A percentile compares a stretch with the other conserved stretches of the same genome.
Evolutionary conservation across 2,113 vertebrate species (phyloP).

Genomic region (Rhodinocichla rosea): DNA sequence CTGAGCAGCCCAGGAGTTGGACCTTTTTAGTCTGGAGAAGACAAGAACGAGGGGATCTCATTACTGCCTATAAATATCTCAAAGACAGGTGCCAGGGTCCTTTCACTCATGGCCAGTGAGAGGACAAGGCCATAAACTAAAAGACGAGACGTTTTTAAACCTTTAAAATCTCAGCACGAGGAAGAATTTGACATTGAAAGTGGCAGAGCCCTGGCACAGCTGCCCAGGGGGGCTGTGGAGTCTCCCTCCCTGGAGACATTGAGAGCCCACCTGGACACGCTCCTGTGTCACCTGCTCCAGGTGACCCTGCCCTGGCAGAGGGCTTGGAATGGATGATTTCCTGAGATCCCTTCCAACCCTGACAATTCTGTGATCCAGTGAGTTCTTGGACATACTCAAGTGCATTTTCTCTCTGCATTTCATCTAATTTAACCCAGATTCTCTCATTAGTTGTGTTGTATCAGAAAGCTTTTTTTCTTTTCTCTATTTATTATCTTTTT

Average conservation of each 20-base stretch:
- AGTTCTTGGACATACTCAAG: neutral
- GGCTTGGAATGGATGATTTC: rapidly evolving
- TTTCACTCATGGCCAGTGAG: neutral
- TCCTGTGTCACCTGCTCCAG: neutral
- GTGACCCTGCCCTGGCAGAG: neutral
- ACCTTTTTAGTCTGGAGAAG: neutral
- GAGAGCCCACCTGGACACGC: neutral
- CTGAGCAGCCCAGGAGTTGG: neutral
- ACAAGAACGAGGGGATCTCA: neutral
- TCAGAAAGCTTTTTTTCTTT: neutral
- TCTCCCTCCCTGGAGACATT: neutral
- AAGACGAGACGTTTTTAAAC: neutral
- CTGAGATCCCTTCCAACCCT: neutral
- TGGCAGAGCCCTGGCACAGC: neutral
- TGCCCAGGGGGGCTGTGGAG: neutral
- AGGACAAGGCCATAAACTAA: neutral
- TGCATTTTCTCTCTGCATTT: neutral
- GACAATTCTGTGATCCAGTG: neutral
- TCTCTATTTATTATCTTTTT: neutral
- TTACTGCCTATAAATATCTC: neutral
- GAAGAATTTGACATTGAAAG: neutral
- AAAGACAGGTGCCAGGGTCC: neutral
- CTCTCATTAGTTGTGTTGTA: neutral
- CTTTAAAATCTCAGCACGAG: neutral
- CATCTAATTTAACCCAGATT: neutral